Percentiles rank a stretch among this genome's conserved stretches.
Evolutionary conservation across 2,797 vertebrate genomes (phyloP).

Genomic region (Glyptemys insculpta): DNA sequence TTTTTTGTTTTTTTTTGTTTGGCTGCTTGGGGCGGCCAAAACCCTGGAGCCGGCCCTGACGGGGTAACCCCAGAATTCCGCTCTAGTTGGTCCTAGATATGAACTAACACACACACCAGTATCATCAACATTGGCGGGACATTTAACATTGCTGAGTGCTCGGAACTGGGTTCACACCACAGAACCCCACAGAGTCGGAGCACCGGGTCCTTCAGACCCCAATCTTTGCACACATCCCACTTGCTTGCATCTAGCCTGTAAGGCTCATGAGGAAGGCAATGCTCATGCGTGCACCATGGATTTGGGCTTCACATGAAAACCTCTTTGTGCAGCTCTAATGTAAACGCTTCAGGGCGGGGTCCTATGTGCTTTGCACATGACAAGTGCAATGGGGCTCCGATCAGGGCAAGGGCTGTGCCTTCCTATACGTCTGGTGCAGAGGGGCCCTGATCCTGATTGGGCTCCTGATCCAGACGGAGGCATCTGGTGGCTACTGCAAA

Average conservation of each 20-base stretch:
- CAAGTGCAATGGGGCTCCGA: not conserved
- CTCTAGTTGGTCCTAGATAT: not conserved
- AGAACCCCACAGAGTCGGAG: not conserved
- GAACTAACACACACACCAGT: not conserved
- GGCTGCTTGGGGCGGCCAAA: too few relatives aligned
- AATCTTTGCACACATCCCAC: not conserved
- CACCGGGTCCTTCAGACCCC: not conserved
- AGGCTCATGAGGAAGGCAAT: not conserved
- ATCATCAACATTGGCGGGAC: not conserved
- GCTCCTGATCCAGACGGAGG: not conserved
- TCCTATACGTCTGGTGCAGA: not conserved
- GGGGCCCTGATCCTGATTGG: not conserved
- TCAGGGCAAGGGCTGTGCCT: too few relatives aligned
- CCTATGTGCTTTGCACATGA: not conserved
- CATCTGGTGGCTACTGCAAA: not conserved
- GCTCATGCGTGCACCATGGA: not conserved
- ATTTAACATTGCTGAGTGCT: not conserved
- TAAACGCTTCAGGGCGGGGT: not conserved
- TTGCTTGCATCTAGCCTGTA: not conserved
- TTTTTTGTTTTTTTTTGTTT: too few relatives aligned
- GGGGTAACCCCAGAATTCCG: not conserved
- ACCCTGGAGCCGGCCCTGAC: too few relatives aligned
- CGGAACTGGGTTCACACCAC: not conserved
- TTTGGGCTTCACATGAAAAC: not conserved
- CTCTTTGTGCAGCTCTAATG: not conserved